Percentiles rank a stretch among this genome's conserved stretches.
Conservation (phyloP, 1,140 invertebrate genomes). For the Cyclargus thomasi region DNA sequence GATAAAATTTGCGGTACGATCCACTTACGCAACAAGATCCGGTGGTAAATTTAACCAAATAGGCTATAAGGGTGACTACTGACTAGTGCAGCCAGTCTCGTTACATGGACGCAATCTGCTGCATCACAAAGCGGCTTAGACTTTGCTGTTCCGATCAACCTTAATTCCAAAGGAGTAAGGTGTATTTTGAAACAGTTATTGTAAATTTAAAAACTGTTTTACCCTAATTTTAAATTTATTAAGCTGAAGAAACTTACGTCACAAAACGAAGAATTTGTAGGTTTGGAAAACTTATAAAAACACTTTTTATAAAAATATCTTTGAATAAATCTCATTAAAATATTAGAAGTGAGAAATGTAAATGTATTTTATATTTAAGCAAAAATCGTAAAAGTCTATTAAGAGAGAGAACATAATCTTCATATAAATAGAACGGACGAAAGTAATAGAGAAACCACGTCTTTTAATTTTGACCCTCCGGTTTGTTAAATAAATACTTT, state of each 20-base stretch:
- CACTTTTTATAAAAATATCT: too few relatives aligned
- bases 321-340: background rate
- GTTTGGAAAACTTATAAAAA: too few relatives aligned
- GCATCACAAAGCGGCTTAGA: constrained; percentile 29
- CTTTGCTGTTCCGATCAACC: background rate
- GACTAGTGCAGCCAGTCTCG: constrained; percentile 36
- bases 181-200: background rate
- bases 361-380: background rate
- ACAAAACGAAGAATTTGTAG: too few relatives aligned
- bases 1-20: constrained; percentile 40
- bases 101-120: constrained; percentile 46
- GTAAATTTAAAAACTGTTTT: too few relatives aligned
- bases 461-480: background rate
- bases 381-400: background rate
- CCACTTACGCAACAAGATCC: constrained; percentile 46
- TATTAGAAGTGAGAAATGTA: background rate
- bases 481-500: background rate
- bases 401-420: background rate
- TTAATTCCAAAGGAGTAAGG: background rate
- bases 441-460: background rate
- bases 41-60: constrained; percentile 60
- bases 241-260: too few relatives aligned
- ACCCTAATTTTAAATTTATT: too few relatives aligned
- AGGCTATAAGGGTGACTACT: constrained; percentile 50
- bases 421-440: background rate